These are phyloP conservation scores for Astropecten irregularis DNA, from an alignment of 53 echinoderm and acorn worm genomes.

Conservation along the genomic window DNA sequence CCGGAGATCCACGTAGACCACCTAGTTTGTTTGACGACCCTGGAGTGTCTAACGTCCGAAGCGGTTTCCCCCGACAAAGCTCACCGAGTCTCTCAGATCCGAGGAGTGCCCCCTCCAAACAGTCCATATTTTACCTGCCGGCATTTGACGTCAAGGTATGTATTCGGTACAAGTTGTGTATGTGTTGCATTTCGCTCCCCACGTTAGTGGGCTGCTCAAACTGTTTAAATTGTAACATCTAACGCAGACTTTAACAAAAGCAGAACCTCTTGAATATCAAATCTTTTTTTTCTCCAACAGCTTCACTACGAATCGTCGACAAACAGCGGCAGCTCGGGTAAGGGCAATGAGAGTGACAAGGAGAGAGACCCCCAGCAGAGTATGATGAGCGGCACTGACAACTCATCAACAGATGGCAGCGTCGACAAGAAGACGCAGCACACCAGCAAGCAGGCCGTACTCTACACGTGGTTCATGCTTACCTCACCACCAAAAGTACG, in stretches of 20 bases:
- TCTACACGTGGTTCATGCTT: slow-evolving; percentile 76
- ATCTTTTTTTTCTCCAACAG: no score
- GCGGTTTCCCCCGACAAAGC: not conserved
- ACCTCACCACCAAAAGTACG: slow-evolving; percentile 51
- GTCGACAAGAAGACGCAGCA: slow-evolving; percentile 56
- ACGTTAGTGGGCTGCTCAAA: no score
- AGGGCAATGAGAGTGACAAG: not conserved
- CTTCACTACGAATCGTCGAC: slow-evolving; percentile 28
- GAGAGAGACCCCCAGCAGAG: slow-evolving; percentile 21
- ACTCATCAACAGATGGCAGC: slow-evolving; percentile 43
- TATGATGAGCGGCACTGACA: slow-evolving; percentile 1
- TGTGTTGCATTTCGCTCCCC: no score
- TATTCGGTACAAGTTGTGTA: no score
- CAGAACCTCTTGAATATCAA: no score
- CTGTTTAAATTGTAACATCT: no score
- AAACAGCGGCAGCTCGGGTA: not conserved
- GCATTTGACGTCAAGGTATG: slow-evolving; percentile 90
- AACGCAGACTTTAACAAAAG: no score
- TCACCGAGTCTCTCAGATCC: not conserved
- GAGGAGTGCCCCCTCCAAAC: not conserved
- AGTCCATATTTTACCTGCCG: slow-evolving; percentile 79
- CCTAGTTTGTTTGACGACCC: slow-evolving; percentile 24
- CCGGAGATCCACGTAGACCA: slow-evolving; percentile 18
- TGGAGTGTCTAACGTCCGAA: not conserved
- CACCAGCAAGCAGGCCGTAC: slow-evolving; percentile 57